phyloP scores from a whole-genome alignment of 2,888 invertebrate genomes.

The Ormyrus rosae region DNA sequence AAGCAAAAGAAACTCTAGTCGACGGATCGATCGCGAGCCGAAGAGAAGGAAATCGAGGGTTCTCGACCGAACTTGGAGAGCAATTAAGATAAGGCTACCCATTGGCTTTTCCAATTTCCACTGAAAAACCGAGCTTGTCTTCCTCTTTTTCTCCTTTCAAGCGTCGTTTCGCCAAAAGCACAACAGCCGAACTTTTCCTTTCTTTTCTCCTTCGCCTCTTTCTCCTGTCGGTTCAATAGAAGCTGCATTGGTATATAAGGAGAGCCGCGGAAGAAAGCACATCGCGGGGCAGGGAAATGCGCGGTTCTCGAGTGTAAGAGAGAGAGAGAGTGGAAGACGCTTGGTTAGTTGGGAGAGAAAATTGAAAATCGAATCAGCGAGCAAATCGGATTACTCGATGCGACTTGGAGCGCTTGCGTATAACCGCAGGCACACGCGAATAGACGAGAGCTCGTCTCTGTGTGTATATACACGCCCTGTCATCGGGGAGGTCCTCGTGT shows the following conservation, averaged over 20 bases:
- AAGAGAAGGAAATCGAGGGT: constrained; percentile 8
- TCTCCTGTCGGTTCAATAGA: constrained; percentile 8
- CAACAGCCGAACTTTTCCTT: constrained; percentile 44
- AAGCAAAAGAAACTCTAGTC: background rate
- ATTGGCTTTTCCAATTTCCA: constrained; percentile 60
- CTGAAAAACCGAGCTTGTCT: constrained; percentile 25
- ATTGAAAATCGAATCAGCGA: constrained; percentile 70
- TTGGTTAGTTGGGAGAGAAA: constrained; percentile 61
- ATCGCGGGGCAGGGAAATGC: constrained; percentile 61
- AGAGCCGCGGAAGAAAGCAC: constrained; percentile 47
- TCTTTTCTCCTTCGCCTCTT: constrained; percentile 5
- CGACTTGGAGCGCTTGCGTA: constrained; percentile 59
- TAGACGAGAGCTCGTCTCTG: constrained; percentile 6
- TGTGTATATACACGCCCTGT: background rate
- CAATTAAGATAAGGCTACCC: constrained; percentile 57
- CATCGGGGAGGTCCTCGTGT: constrained; percentile 4
- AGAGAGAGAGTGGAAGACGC: constrained; percentile 50
- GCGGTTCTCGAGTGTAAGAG: constrained; percentile 63
- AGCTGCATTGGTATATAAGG: constrained; percentile 9
- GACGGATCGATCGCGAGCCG: background rate
- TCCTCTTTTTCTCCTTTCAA: background rate
- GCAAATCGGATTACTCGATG: constrained; percentile 68
- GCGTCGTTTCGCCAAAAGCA: constrained; percentile 16
- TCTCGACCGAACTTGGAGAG: constrained; percentile 24
- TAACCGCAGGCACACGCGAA: constrained; percentile 62